phyloP scores from a whole-genome alignment of 1,140 invertebrate species.

The Heliconius himera region DNA sequence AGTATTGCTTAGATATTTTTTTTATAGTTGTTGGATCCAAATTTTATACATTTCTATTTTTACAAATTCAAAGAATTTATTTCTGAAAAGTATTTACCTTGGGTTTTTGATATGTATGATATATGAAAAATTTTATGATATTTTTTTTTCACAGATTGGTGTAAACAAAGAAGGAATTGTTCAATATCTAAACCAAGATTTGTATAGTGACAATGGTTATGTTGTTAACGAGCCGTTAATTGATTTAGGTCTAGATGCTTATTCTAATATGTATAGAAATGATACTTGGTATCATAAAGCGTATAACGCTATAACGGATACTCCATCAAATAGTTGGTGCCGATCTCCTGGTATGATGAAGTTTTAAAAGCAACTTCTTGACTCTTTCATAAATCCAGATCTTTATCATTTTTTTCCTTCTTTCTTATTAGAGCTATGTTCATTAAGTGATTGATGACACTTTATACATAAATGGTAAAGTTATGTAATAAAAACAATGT shows the following conservation, averaged over 20 bases:
- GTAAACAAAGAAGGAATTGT: slow-evolving; percentile 85
- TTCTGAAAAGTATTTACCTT: no score
- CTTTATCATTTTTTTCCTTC: no score
- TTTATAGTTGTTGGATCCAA: no score
- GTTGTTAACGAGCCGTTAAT: slow-evolving; percentile 80
- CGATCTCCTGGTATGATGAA: slow-evolving; percentile 83
- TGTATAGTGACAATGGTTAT: slow-evolving; percentile 85
- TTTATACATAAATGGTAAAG: no score
- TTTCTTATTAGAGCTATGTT: no score
- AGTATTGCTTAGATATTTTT: no score
- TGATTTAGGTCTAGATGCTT: slow-evolving; percentile 29
- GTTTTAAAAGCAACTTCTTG: neutral
- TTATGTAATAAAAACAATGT: neutral
- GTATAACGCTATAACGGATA: slow-evolving; percentile 83
- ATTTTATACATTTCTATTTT: no score
- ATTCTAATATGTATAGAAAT: slow-evolving; percentile 81
- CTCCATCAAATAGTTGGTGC: slow-evolving; percentile 83
- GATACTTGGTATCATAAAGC: slow-evolving; percentile 82
- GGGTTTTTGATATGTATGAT: no score
- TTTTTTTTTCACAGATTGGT: slow-evolving; percentile 67
- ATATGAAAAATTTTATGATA: no score
- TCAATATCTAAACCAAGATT: slow-evolving; percentile 82
- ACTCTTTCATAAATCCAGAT: no score
- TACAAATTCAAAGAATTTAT: no score
- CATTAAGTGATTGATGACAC: no score